phyloP scores from a whole-genome alignment of 2,888 invertebrate genomes.

The Sesia apiformis region DNA sequence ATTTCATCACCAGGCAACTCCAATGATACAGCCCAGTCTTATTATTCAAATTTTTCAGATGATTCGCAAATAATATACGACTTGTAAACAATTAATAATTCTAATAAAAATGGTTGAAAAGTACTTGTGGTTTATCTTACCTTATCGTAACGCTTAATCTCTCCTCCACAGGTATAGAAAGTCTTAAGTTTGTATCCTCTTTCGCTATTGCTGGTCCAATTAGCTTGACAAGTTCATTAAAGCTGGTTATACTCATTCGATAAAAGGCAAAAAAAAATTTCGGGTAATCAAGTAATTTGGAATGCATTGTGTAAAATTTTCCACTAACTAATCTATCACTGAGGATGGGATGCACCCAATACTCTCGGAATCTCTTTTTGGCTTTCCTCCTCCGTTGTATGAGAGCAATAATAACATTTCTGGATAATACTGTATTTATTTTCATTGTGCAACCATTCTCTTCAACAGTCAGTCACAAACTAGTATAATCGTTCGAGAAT shows the following conservation, averaged over 20 bases:
- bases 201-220: conserved; percentile 6
- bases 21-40: no score
- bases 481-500: not conserved
- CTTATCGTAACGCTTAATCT: conserved; percentile 6
- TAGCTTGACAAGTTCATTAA: conserved; percentile 5
- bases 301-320: no score
- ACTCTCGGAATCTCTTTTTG: not conserved
- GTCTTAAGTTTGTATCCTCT: conserved; percentile 7
- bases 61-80: no score
- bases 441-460: not conserved
- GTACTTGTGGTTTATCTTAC: conserved; percentile 4
- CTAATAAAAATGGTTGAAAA: no score
- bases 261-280: not conserved
- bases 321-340: no score
- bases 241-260: conserved; percentile 7
- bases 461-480: not conserved
- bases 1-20: no score
- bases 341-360: no score
- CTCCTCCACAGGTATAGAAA: conserved; percentile 6
- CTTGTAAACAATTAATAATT: no score
- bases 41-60: no score
- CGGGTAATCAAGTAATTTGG: not conserved
- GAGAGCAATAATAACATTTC: not conserved
- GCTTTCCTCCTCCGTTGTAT: not conserved
- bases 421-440: not conserved